Evolutionary conservation across 2,797 vertebrate species (phyloP), one percentile per base, ranked within the genome.

Genomic region (Tangara arthus): DNA sequence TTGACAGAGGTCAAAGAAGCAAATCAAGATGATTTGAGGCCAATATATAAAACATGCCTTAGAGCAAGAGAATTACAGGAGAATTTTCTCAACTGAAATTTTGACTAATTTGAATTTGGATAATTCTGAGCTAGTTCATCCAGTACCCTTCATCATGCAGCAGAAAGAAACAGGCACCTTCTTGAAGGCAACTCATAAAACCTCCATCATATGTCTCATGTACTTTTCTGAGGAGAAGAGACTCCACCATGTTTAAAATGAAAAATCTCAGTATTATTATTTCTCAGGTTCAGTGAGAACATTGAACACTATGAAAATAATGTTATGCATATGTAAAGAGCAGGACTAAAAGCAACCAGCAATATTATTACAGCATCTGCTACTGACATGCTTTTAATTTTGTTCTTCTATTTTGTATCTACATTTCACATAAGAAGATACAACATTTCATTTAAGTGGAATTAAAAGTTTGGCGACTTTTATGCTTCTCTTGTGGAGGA

Each of bases 381-480:
- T 94, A 52, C 28, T 86, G 64, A 91, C 13, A 83, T 19, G 15
- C 15, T 84, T 76, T 71, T 86, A 77, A 49, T 72, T 92, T 91
- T 65, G 93, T 90, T 95, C 65, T 96, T 89, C 60, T 94, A 79
- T 89, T 96, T 94, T 73, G 13, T 52, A 89, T 84, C 68, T 89
- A 50, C 34, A 63, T 95, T 96, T 95, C 87, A 81, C 26, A 73
- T 41, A 82, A 22, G 78, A 85, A 95, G 59, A 90, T 6, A 59
- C 37, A 97, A 66, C 30, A 88, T 93, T 73, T 96, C 53, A 93
- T 95, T 96, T 88, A 72, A 81, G 53, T 68, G 91, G 76, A 94
- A 94, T 91, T 92, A 85, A 88, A 95, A 96, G 82, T 93, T 88
- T 70, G 94, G 79, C 73, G 95, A 84, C 83, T 97, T 97, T 89